Evolutionary conservation across 2,113 vertebrate species (phyloP).

Genomic region (Stictonetta naevosa): DNA sequence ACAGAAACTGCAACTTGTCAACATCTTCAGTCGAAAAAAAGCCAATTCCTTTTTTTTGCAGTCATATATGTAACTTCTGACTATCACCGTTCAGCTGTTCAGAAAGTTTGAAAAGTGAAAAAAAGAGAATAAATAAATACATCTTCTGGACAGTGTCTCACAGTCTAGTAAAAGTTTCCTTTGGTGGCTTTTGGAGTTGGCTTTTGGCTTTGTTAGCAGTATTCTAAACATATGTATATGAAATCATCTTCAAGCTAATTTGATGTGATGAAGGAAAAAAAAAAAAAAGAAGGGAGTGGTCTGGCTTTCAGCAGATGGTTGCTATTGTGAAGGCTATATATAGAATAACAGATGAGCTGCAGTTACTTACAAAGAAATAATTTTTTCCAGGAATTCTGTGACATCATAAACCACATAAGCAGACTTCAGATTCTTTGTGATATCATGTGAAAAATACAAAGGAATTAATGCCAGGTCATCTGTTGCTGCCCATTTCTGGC

Average conservation of each 20-base stretch:
- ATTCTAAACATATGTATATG: slow-evolving; percentile 59
- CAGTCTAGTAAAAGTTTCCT: slow-evolving; percentile 10
- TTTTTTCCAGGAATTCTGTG: slow-evolving; percentile 48
- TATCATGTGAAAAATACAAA: slow-evolving; percentile 14
- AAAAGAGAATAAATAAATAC: not conserved
- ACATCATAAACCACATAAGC: slow-evolving; percentile 36
- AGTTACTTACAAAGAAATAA: slow-evolving; percentile 54
- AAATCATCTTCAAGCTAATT: slow-evolving; percentile 59
- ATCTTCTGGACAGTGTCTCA: not conserved
- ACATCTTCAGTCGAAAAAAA: not conserved
- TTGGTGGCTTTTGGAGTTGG: slow-evolving; percentile 10
- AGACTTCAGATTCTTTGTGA: slow-evolving; percentile 6
- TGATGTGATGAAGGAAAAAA: slow-evolving; percentile 28
- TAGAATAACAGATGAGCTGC: slow-evolving; percentile 38
- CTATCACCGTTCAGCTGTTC: not conserved
- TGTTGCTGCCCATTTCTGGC: not conserved
- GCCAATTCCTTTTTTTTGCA: not conserved
- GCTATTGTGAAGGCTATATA: slow-evolving; percentile 57
- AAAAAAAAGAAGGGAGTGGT: slow-evolving; percentile 7
- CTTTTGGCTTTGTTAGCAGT: slow-evolving; percentile 35
- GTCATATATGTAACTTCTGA: not conserved
- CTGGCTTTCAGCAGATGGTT: slow-evolving; percentile 35
- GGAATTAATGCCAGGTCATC: slow-evolving; percentile 13
- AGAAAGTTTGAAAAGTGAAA: not conserved
- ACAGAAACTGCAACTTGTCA: not conserved